Evolutionary conservation across 2,888 invertebrate genomes (phyloP).

Genomic region (Malachius bipustulatus): DNA sequence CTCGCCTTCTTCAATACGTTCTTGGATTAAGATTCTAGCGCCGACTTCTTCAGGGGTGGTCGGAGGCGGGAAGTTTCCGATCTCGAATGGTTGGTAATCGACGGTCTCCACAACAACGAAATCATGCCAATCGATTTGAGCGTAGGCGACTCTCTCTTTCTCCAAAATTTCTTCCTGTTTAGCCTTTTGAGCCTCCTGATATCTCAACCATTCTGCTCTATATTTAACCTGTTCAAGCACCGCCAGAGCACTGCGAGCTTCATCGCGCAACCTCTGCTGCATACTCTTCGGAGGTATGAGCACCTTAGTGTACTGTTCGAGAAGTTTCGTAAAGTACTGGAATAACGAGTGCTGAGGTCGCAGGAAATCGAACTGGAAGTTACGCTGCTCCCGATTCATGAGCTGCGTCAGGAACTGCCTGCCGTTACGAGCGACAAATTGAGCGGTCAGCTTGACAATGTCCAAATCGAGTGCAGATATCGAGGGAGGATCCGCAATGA

Average conservation of each 20-base stretch:
- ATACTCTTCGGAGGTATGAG: slow-evolving; percentile 91
- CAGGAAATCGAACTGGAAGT: slow-evolving; percentile 97
- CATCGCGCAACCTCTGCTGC: slow-evolving; percentile 63
- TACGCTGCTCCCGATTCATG: slow-evolving; percentile 96
- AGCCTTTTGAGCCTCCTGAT: slow-evolving; percentile 84
- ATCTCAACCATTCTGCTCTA: slow-evolving; percentile 92
- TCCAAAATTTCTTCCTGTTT: slow-evolving; percentile 93
- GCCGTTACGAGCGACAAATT: slow-evolving; percentile 98
- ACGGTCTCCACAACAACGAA: slow-evolving; percentile 99
- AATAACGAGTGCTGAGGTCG: slow-evolving; percentile 97
- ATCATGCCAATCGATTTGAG: slow-evolving; percentile 99
- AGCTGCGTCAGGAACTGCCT: slow-evolving; percentile 94
- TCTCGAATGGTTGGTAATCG: slow-evolving; percentile 94
- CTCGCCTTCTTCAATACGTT: slow-evolving; percentile 67
- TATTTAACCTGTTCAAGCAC: slow-evolving; percentile 85
- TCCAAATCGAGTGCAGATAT: slow-evolving; percentile 97
- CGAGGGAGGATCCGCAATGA: slow-evolving; percentile 94
- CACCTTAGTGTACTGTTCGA: slow-evolving; percentile 97
- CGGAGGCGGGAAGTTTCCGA: slow-evolving; percentile 91
- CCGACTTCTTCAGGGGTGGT: slow-evolving; percentile 97
- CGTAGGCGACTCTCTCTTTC: slow-evolving; percentile 87
- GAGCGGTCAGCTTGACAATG: slow-evolving; percentile 94
- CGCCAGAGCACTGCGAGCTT: slow-evolving; percentile 53
- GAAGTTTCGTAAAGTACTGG: slow-evolving; percentile 92
- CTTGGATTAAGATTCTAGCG: slow-evolving; percentile 81